These are phyloP conservation scores for Lophotriccus pileatus DNA, from an alignment of 2,797 vertebrate genomes.

Conservation along the genomic window DNA sequence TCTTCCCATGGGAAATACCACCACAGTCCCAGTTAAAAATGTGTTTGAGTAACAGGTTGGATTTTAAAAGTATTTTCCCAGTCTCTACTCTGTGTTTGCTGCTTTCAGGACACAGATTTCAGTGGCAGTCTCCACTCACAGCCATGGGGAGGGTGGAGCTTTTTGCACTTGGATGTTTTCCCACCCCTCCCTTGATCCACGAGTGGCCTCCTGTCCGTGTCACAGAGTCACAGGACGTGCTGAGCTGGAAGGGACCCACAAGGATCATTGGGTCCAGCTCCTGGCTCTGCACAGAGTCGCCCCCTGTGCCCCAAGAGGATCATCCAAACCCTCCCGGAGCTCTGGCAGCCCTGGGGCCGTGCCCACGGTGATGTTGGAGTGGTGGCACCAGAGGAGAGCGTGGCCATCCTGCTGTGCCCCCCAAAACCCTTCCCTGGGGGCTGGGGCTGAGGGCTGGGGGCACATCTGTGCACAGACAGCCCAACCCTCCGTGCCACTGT, in stretches of 20 bases:
- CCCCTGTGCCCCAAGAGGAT: not conserved
- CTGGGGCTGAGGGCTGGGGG: not conserved
- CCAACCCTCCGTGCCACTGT: not conserved
- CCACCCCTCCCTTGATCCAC: not conserved
- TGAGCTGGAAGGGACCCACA: not conserved
- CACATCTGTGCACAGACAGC: not conserved
- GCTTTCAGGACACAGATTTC: not conserved
- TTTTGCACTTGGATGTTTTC: not conserved
- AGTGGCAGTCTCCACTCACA: accelerated
- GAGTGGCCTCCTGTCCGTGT: not conserved
- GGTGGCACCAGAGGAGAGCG: not conserved
- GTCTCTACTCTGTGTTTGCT: not conserved
- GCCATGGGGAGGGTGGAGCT: not conserved
- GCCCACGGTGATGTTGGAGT: not conserved
- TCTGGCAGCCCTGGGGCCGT: not conserved
- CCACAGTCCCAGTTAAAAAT: not conserved
- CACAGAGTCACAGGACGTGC: not conserved
- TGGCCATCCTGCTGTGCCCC: not conserved
- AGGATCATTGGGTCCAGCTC: not conserved
- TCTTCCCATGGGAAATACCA: not conserved
- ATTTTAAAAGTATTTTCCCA: not conserved
- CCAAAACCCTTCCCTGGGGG: not conserved
- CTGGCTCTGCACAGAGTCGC: not conserved
- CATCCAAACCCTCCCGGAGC: not conserved
- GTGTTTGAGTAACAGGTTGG: not conserved